Base-by-base conservation (phyloP, 2,797 vertebrate species). In the Neosilurus hyrtlii region DNA sequence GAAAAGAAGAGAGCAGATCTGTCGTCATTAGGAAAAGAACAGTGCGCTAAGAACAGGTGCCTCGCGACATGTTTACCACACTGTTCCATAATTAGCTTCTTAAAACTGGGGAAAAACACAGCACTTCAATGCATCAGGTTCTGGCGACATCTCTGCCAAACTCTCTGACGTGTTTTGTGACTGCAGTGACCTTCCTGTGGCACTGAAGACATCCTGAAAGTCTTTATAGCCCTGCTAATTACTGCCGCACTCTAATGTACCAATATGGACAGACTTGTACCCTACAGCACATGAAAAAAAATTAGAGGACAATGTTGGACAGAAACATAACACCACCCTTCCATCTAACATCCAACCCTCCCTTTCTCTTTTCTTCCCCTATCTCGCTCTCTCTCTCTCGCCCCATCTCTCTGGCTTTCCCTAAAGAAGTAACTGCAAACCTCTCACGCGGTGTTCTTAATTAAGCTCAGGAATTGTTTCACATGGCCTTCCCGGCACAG, bases 361-460 rank as follows among this genome's bases (percentile, higher is more conserved):
- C 22, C 62, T 20, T 9, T 14, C 68, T 54, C 20, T 77, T n/a
- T 70, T 49, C 43, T 43, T 6, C 30, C 67, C 61, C 56, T n/a
- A n/a, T 81, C 65, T 77, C 0, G 35, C 30, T 81, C 0, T 43
- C 30, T 81, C 63, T 66, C 26, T 22, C 71, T 65, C 52, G 12
- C 20, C 80, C 72, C 79, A 79, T 70, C 6, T 26, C 0, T 49
- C 30, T 84, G 24, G 9, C 51, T 18, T 85, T 88, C 88, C 85
- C 89, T 66, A 72, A 87, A 89, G 90, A 90, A 87, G 83, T 83
- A 88, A 82, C 80, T 63, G 15, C 89, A 63, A 83, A 82, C 82
- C 87, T 88, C 86, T 81, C 83, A 84, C 79, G 84, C 9, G 72
- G 81, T 82, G 81, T 87, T 90, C 84, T 90, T 91, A 91, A 93